Evolutionary conservation across 1,140 invertebrate genomes (phyloP).

Genomic region (Pararge aegeria): DNA sequence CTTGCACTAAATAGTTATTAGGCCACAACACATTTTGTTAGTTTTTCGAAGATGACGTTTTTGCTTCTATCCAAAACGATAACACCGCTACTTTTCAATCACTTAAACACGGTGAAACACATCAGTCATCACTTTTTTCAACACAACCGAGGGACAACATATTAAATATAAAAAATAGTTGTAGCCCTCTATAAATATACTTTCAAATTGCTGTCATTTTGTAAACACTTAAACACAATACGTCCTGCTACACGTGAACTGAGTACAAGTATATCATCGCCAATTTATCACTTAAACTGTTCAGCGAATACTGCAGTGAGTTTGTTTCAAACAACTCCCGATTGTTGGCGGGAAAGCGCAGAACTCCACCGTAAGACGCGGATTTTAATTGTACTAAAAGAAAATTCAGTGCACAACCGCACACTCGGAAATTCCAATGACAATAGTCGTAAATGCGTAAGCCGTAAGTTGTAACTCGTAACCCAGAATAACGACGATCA

Average conservation of each 20-base stretch:
- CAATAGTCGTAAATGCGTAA: no score
- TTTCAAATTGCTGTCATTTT: neutral
- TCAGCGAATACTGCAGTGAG: neutral
- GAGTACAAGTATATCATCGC: neutral
- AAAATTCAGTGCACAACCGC: neutral
- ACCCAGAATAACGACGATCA: no score
- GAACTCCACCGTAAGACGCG: neutral
- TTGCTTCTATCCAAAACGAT: no score
- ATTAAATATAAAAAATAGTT: neutral
- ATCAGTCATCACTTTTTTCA: neutral
- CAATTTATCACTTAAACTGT: slow-evolving; percentile 7
- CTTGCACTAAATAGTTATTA: neutral
- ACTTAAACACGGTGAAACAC: neutral
- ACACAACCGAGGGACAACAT: neutral
- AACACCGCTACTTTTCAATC: neutral
- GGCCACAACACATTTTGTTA: neutral
- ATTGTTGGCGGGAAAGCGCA: neutral
- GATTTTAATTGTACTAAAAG: neutral
- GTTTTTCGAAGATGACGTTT: no score
- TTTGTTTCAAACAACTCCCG: no score
- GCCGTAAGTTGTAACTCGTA: no score
- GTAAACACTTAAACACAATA: neutral
- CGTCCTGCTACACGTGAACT: no score
- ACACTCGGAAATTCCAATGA: neutral
- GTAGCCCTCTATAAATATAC: neutral